Conservation (phyloP, 2,797 vertebrate species). For the Crypturellus tataupa region DNA sequence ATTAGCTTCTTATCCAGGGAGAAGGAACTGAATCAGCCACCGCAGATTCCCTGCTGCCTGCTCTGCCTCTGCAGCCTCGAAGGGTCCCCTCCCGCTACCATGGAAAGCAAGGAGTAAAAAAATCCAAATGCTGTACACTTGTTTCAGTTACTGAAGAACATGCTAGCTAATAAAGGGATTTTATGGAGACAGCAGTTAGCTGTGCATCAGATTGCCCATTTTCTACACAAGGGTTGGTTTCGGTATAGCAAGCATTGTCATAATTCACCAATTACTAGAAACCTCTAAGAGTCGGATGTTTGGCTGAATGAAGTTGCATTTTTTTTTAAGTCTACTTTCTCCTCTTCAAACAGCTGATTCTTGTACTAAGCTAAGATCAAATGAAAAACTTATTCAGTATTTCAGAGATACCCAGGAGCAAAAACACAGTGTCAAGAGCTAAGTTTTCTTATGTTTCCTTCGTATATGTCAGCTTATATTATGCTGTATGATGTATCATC, state of each 20-base stretch:
- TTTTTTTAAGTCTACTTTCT: conserved; percentile 54
- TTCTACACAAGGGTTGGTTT: conserved; percentile 59
- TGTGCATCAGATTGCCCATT: conserved; percentile 51
- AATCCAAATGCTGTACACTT: conserved; percentile 40
- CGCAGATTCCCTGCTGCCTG: conserved; percentile 62
- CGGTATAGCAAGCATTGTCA: conserved; percentile 71
- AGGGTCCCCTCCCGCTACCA: conserved; percentile 57
- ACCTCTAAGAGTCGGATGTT: conserved; percentile 64
- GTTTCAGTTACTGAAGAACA: conserved; percentile 25
- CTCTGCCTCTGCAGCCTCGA: conserved; percentile 26
- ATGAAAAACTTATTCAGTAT: conserved; percentile 81
- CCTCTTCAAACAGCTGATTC: conserved; percentile 77
- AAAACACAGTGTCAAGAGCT: conserved; percentile 37
- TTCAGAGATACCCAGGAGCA: conserved; percentile 73
- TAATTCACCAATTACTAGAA: conserved; percentile 74
- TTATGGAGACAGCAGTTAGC: conserved; percentile 37
- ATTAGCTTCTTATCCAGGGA: conserved; percentile 72
- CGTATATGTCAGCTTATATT: conserved; percentile 70
- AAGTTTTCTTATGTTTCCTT: conserved; percentile 68
- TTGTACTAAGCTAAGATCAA: conserved; percentile 79
- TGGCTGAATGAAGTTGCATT: conserved; percentile 40
- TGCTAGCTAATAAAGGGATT: conserved; percentile 53
- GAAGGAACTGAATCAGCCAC: conserved; percentile 62
- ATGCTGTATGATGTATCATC: conserved; percentile 49
- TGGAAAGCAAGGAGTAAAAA: conserved; percentile 44